A percentile compares a stretch with the other conserved stretches of the same genome.
These are phyloP conservation scores for Paramormyrops hopkinsi DNA, from an alignment of 2,797 vertebrate genomes.

Conservation along the genomic window DNA sequence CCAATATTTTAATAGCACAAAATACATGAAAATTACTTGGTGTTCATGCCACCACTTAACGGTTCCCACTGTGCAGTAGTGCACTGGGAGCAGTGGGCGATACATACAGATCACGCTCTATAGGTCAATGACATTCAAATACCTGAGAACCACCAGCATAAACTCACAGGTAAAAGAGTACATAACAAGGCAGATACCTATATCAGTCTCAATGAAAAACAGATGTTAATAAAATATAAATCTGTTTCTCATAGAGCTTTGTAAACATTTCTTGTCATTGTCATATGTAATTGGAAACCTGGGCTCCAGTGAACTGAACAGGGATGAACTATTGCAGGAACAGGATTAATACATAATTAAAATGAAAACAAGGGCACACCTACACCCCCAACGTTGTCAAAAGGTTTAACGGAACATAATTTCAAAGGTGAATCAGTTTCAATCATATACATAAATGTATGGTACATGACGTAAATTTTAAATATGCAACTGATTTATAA, in stretches of 20 bases:
- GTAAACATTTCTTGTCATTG: conserved; percentile 53
- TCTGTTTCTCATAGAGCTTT: conserved; percentile 62
- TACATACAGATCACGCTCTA: conserved; percentile 8
- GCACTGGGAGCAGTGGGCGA: background rate
- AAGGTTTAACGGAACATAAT: background rate
- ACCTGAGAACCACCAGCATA: conserved; percentile 21
- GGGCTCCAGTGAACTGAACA: conserved; percentile 44
- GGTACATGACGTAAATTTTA: background rate
- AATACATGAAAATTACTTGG: background rate
- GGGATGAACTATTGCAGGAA: conserved; percentile 43
- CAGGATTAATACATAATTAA: conserved; percentile 28
- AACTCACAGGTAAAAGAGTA: conserved; percentile 34
- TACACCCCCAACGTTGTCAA: background rate
- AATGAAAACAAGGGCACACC: background rate
- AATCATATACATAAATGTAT: background rate
- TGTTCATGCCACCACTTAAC: conserved; percentile 12
- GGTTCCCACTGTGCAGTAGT: background rate
- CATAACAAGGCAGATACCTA: conserved; percentile 38
- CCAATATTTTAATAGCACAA: background rate
- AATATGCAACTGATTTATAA: background rate
- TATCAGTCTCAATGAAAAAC: conserved; percentile 59
- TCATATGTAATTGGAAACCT: conserved; percentile 39
- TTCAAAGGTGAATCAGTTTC: conserved; percentile 4
- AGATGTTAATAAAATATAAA: conserved; percentile 55
- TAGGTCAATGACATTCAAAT: conserved; percentile 9